Evolutionary conservation across 2,113 vertebrate species (phyloP), one percentile per base, ranked within the genome.

Genomic region (Oceanodroma tethys): DNA sequence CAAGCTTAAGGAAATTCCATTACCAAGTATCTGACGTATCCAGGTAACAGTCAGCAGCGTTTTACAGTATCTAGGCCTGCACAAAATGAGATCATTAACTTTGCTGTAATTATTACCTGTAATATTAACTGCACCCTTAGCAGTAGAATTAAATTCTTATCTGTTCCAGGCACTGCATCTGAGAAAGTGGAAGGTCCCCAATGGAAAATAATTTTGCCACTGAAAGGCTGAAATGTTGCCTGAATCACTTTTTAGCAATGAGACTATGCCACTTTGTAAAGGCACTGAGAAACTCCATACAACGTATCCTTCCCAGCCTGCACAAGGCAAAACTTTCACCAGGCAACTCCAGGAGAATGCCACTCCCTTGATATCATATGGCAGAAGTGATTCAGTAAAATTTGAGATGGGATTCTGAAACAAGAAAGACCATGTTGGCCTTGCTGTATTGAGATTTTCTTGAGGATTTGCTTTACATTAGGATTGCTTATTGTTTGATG

Each of bases 41-140:
- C 47, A 78, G 43, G 70, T 68, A 86, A 74, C 27, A 92, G 26
- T 86, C 93, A 88, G 52, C 27, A 95, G 45, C 36, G 47, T 63
- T 89, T 88, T 96, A 91, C 88, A 96, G 53, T 60, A 73, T 76
- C 48, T 86, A 93, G 53, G 52, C 43, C 45, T 80, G 76, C n/a
- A 88, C 81, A 59, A 93, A 96, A 97, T 92, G 38, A 97, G 95
- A 93, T 95, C 92, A 97, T 98, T 98, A 97, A 91, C 87, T 97
- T 97, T 96, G 52, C 62, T 95, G 79, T 96, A 96, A 98, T 97
- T 91, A 97, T 78, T 74, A 82, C 52, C 86, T 52, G 18, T 92
- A 72, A 72, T 94, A 95, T 96, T 97, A 97, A 96, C 52, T 88
- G 48, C 74, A 97, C 75, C 73, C 43, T 93, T 32, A 91, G 47